phyloP scores from a whole-genome alignment of 2,113 vertebrate species.

The Sus scrofa region DNA sequence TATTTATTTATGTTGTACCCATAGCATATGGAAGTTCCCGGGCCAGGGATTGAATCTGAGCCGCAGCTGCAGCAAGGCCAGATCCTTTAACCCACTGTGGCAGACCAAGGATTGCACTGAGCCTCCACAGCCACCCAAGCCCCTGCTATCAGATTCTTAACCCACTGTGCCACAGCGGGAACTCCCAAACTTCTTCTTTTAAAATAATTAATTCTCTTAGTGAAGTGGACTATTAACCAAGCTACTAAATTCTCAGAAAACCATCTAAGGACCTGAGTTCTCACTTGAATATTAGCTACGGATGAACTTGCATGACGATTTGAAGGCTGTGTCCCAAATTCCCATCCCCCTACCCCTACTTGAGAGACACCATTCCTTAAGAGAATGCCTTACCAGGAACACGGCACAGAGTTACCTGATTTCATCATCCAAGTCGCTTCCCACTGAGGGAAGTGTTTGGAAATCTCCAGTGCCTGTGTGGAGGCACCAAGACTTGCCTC shows the following conservation, averaged over 20 bases:
- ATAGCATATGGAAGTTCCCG: no score
- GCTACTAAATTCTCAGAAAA: background rate
- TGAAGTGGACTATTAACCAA: background rate
- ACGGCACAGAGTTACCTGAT: background rate
- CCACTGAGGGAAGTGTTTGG: background rate
- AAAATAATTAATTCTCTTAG: background rate
- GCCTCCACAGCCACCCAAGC: no score
- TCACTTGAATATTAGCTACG: rapidly evolving
- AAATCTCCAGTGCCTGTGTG: background rate
- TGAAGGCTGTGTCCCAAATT: background rate
- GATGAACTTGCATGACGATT: background rate
- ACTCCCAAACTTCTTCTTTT: background rate
- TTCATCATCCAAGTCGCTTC: rapidly evolving
- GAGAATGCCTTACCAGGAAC: background rate
- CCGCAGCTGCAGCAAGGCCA: no score
- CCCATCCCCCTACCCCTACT: background rate
- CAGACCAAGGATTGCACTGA: no score
- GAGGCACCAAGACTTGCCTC: background rate
- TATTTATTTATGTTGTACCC: no score
- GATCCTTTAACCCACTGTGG: no score
- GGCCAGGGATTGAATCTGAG: no score
- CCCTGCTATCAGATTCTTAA: no score
- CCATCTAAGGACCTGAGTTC: background rate
- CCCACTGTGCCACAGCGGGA: no score
- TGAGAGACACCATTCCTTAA: background rate